These are phyloP conservation scores for Leptobrachium leishanense DNA, from an alignment of 2,113 vertebrate species.

Conservation along the genomic window DNA sequence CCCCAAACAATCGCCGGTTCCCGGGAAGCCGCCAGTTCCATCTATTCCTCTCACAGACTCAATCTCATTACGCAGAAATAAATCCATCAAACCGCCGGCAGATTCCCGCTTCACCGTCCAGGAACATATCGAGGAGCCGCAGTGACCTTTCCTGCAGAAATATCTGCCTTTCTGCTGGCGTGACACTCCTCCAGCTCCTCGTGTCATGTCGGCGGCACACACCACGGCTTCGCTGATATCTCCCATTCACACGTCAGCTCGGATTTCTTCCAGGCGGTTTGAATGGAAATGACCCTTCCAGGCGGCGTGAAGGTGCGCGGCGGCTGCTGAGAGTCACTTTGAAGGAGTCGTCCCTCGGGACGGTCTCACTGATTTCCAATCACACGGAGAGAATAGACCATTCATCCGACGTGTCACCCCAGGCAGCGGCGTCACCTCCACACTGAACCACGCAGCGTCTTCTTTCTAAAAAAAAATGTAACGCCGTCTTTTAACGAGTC, in stretches of 20 bases:
- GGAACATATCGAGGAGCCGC: too few relatives aligned
- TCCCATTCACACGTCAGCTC: constrained; percentile 16
- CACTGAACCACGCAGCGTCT: neutral
- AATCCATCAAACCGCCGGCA: neutral
- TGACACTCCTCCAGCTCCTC: neutral
- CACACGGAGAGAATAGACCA: neutral
- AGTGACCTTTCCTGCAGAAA: constrained; percentile 17
- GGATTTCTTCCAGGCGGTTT: constrained; percentile 22
- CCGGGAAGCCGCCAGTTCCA: neutral
- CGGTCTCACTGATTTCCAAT: neutral
- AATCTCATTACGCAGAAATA: neutral
- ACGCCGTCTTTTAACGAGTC: too few relatives aligned
- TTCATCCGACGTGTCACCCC: neutral
- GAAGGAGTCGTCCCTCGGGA: neutral
- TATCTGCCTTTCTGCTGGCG: neutral
- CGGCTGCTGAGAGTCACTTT: constrained; percentile 14
- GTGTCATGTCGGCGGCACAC: constrained; percentile 5
- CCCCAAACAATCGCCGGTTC: neutral
- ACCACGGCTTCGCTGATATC: neutral
- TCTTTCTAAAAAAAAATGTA: too few relatives aligned
- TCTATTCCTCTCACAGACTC: too few relatives aligned
- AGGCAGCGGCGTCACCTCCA: neutral
- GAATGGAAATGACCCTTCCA: constrained; percentile 20
- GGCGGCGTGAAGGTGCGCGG: neutral
- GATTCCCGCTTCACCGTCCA: neutral